phyloP scores from a whole-genome alignment of 1,140 invertebrate species.

The Parasteatoda tepidariorum region DNA sequence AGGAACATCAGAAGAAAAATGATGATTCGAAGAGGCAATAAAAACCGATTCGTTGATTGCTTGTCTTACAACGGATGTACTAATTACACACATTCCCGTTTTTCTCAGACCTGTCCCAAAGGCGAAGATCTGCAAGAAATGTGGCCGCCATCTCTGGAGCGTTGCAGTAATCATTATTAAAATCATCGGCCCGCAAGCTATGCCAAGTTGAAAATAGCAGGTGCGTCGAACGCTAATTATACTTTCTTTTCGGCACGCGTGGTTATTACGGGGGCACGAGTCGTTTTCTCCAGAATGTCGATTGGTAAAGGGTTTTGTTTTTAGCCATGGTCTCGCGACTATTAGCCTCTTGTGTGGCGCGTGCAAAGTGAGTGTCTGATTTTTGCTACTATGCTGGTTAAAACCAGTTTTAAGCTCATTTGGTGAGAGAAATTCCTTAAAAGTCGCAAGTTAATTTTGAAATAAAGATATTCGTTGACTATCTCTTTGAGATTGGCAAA shows the following conservation, averaged over 20 bases:
- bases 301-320: not conserved
- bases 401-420: not conserved
- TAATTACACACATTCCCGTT: conserved; percentile 18
- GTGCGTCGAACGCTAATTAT: conserved; percentile 31
- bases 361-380: not conserved
- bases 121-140: not conserved
- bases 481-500: too few species aligned
- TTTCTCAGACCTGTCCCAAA: not conserved
- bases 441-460: too few species aligned
- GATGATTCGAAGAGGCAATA: not conserved
- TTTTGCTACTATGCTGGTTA: not conserved
- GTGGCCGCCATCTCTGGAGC: not conserved
- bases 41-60: not conserved
- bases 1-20: too few species aligned
- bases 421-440: not conserved
- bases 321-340: not conserved
- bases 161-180: conserved; percentile 24
- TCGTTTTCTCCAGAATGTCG: not conserved
- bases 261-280: conserved; percentile 23
- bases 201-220: conserved; percentile 10
- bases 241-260: conserved; percentile 27
- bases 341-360: conserved; percentile 29
- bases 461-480: too few species aligned
- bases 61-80: conserved; percentile 1
- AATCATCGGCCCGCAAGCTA: conserved; percentile 19